These are phyloP conservation scores for Carterocephalus palaemon DNA, from an alignment of 2,888 invertebrate genomes.

Conservation along the genomic window DNA sequence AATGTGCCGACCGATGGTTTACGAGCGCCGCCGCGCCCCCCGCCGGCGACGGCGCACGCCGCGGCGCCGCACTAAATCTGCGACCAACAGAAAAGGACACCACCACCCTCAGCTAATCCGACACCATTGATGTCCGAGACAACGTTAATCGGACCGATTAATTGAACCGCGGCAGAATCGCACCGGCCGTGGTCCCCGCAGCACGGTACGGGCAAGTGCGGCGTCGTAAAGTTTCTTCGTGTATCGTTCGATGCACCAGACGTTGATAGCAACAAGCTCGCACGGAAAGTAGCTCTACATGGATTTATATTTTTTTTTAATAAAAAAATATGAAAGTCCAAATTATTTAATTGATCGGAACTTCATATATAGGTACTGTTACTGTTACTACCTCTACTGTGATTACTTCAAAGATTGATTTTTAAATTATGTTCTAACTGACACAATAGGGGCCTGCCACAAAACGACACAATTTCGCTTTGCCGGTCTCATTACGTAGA, in stretches of 20 bases:
- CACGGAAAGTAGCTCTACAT: constrained; percentile 61
- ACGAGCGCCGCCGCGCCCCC: constrained; percentile 72
- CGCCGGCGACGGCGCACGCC: constrained; percentile 70
- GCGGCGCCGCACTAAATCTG: constrained; percentile 79
- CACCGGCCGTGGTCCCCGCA: constrained; percentile 64
- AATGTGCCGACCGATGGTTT: constrained; percentile 78
- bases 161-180: constrained; percentile 73
- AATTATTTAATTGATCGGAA: too few relatives aligned
- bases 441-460: too few relatives aligned
- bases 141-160: constrained; percentile 73
- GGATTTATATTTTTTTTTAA: constrained; percentile 19
- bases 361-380: too few relatives aligned
- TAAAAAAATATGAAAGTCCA: too few relatives aligned
- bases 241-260: constrained; percentile 79
- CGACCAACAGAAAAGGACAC: constrained; percentile 75
- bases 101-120: constrained; percentile 71
- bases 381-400: too few relatives aligned
- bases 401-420: too few relatives aligned
- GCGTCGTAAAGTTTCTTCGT: constrained; percentile 78
- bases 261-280: constrained; percentile 64
- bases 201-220: constrained; percentile 72
- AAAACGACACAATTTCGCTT: too few relatives aligned
- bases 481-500: too few relatives aligned
- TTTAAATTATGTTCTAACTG: too few relatives aligned
- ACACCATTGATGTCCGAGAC: constrained; percentile 71